Evolutionary conservation across 2,797 vertebrate genomes (phyloP), one percentile per base, ranked within the genome.

Genomic region (Xiphorhynchus erythropygius): DNA sequence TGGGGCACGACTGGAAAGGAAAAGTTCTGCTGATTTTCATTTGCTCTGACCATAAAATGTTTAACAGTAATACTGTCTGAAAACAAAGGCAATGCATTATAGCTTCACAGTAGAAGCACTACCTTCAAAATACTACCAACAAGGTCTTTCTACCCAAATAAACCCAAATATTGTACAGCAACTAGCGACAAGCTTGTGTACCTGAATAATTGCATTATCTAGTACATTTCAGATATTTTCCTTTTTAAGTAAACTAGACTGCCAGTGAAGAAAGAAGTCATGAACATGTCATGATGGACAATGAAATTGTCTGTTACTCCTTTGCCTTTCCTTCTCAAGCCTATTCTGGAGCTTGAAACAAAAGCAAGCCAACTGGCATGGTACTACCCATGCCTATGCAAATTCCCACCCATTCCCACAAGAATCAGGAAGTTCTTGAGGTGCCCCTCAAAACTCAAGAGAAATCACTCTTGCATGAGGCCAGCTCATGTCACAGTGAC

Each of bases 1-100:
- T 2, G 0, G 28, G 25, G 22, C 1, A 5, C 28, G 15, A 25
- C 13, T 3, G 0, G 12, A 73, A 89, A 46, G 7, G 8, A 56
- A 11, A 55, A 41, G 6, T 28, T 90, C 64, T 75, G 65, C 18
- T 32, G 5, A 41, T 65, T 73, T 76, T 42, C 18, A 62, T 62
- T 81, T 50, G 8, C 50, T 69, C 50, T 50, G 14, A 21, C 71
- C 13, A n/a, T 21, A 60, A 59, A 80, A 27, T 1, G 1, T 39
- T 49, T 49, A 87, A 50, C 9, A 74, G 33, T 9, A 52, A 37
- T 22, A 50, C 30, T 35, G 13, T 28, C 63, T 82, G 52, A 73
- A 92, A 84, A 79, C 8, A 33, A 85, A 69, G 27, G 50, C 14
- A 47, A 19, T 13, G 28, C 10, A 25, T 7, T 9, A 24, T 1